Conservation (phyloP, 2,113 vertebrate species). For the Corythornis vintsioides region DNA sequence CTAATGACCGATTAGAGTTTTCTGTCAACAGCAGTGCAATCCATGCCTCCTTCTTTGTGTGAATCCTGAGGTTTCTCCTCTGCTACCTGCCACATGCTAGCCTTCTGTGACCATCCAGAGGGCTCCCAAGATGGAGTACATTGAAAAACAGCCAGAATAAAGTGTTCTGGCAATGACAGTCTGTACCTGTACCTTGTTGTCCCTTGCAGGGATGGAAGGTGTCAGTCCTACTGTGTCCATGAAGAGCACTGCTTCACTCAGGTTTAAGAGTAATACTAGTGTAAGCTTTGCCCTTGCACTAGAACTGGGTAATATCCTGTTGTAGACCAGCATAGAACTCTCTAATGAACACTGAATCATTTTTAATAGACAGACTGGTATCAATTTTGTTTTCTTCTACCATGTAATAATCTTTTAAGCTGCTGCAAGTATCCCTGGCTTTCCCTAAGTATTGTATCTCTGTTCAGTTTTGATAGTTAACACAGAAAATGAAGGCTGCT, state of each 20-base stretch:
- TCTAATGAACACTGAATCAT: background rate
- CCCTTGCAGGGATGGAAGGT: background rate
- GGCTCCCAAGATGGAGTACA: background rate
- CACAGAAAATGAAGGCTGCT: background rate
- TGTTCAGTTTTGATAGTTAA: background rate
- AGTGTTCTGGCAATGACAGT: background rate
- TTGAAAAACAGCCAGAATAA: background rate
- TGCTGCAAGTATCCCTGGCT: background rate
- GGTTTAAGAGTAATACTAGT: background rate
- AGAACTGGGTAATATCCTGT: background rate
- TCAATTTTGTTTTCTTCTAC: background rate
- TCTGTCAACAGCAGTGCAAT: background rate
- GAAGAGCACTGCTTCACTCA: background rate
- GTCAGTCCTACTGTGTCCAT: background rate
- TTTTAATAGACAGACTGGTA: background rate
- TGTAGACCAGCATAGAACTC: background rate
- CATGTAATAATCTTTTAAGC: background rate
- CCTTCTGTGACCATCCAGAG: background rate
- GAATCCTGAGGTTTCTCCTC: background rate
- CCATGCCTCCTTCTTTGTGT: background rate
- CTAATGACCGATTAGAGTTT: background rate
- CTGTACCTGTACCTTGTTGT: background rate
- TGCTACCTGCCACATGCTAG: background rate
- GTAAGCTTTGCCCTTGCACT: background rate
- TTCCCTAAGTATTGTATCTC: background rate